Evolutionary conservation across 64 coral and sea anemone species (phyloP), one percentile per base, ranked within the genome.

Genomic region (Montipora efflorescens): DNA sequence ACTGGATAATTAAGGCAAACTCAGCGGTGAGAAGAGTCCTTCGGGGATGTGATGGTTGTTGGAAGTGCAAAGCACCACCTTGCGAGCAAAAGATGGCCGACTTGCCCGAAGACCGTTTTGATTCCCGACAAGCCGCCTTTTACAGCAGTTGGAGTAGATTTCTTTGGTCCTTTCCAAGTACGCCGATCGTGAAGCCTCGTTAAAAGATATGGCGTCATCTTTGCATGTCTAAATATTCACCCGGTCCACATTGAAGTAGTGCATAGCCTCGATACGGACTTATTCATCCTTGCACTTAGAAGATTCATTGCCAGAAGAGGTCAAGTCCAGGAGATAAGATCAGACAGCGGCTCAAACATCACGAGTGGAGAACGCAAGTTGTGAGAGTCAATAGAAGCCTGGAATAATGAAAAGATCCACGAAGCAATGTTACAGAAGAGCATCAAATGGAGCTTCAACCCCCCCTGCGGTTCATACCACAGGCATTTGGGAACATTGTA

Each of bases 61-160:
- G 44, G 12, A 7, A n/a, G 1, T 3, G 72, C 0, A 13, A 88
- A n/a, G 86, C 18, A 11, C 67, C 0, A 4, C 21, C 59, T 28
- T 58, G 52, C 50, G 2, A 59, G 11, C 86, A 88, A 71, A 88
- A 88, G 43, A 88, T 88, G 86, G 70, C 86, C 1, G 68, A 88
- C 11, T 36, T 88, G 7, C 86, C 86, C 0, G 13, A 11, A 19
- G 36, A 14, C 21, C 25, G 84, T 3, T 87, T 87, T 11, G 36
- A 11, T 13, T 2, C 13, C 45, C 0, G 9, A 74, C 15, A 49
- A 74, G 0, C 84, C 46, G 51, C 84, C 84, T 11, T 76, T 88
- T 58, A 88, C 86, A 28, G 53, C 52, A 5, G 86, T 88, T 1
- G 86, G 86, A 3, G 70, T 58, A 15, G 86, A 88, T 11, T 88